phyloP scores from a whole-genome alignment of 2,888 invertebrate genomes.

The Epinotia brunnichana region DNA sequence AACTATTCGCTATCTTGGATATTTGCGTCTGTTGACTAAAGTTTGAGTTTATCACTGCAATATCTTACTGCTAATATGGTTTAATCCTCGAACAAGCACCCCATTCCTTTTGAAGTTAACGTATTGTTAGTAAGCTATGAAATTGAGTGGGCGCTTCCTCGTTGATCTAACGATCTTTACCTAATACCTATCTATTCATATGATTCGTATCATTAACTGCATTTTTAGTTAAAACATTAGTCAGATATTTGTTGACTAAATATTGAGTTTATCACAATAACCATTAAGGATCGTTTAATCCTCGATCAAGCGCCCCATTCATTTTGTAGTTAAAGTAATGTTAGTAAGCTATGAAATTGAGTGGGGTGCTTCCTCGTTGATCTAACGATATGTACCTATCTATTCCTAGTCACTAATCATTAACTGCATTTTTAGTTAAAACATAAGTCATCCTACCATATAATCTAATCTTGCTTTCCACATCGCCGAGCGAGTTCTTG shows the following conservation, averaged over 20 bases:
- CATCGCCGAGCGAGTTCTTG: constrained; percentile 93
- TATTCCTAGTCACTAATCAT: background rate
- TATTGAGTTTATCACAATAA: background rate
- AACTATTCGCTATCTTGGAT: background rate
- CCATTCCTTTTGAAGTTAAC: no score
- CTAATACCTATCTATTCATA: no score
- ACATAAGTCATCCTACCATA: constrained; percentile 85
- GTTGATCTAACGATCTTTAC: no score
- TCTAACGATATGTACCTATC: background rate
- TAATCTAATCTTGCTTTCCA: constrained; percentile 93
- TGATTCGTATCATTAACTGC: no score
- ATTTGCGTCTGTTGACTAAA: background rate
- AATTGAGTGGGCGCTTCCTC: no score
- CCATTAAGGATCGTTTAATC: background rate
- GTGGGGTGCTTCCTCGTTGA: no score
- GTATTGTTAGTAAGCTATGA: no score
- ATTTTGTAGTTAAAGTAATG: no score
- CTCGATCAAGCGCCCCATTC: no score
- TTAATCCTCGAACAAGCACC: background rate
- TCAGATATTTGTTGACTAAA: background rate
- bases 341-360: no score
- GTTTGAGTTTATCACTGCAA: background rate
- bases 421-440: background rate
- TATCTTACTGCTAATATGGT: background rate
- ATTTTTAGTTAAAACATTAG: no score